Conservation (phyloP, 2,797 vertebrate genomes). For the Molossus alvarezi region DNA sequence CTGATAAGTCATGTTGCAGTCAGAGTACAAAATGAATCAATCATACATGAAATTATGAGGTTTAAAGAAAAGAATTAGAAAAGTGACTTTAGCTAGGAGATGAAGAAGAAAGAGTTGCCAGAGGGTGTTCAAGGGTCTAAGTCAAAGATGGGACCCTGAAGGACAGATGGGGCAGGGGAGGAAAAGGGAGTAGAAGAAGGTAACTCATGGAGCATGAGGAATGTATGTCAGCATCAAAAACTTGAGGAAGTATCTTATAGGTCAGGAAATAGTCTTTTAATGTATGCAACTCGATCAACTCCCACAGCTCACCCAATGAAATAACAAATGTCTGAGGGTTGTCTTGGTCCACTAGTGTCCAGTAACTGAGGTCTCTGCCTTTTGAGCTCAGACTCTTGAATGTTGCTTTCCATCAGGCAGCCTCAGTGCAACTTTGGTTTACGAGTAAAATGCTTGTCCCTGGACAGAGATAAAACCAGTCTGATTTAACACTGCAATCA, state of each 20-base stretch:
- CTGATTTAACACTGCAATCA: not conserved
- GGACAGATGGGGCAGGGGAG: not conserved
- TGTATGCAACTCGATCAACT: not conserved
- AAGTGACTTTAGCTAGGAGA: not conserved
- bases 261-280: not conserved
- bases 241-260: not conserved
- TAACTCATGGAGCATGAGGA: not conserved
- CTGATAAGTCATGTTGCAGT: not conserved
- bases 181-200: not conserved
- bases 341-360: not conserved
- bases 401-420: not conserved
- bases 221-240: not conserved
- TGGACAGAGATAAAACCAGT: not conserved
- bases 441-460: not conserved
- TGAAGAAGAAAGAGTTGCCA: not conserved
- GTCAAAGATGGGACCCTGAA: not conserved
- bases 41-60: not conserved
- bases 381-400: not conserved
- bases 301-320: not conserved
- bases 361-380: not conserved
- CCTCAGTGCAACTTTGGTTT: not conserved
- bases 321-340: not conserved
- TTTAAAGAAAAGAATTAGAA: not conserved
- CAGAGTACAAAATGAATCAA: conserved; percentile 4
- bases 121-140: not conserved